A percentile compares a stretch with the other conserved stretches of the same genome.
Conservation (phyloP, 2,113 vertebrate species). For the Mellivora capensis region DNA sequence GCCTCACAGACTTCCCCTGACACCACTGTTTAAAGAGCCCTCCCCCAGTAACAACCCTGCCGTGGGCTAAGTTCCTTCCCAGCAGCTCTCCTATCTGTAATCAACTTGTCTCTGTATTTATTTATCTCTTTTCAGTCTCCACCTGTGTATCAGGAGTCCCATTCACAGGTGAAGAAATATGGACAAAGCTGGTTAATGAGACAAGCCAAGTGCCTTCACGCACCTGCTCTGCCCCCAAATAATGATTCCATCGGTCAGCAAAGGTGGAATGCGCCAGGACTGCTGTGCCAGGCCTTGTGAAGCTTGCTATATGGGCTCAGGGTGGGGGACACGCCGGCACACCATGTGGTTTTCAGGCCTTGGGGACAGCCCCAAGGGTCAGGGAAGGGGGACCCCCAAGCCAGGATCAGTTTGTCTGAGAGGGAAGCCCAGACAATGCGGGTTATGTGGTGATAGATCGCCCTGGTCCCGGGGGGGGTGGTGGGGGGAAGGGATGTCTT, state of each 20-base stretch:
- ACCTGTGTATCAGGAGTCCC: background rate
- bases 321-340: background rate
- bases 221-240: background rate
- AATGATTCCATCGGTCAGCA: background rate
- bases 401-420: background rate
- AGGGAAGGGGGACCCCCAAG: background rate
- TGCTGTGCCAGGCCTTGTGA: background rate
- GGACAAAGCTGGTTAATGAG: background rate
- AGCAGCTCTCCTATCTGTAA: background rate
- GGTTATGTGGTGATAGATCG: background rate
- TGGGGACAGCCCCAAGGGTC: background rate
- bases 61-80: background rate
- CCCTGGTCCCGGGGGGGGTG: accelerated
- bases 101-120: accelerated
- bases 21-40: background rate
- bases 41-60: background rate
- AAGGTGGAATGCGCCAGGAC: accelerated
- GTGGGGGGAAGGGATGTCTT: too few species aligned
- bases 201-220: background rate
- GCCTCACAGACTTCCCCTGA: background rate
- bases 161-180: background rate
- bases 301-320: background rate
- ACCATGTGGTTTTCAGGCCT: background rate
- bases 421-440: background rate
- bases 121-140: background rate